These are phyloP conservation scores for Iguana delicatissima DNA, from an alignment of 2,797 vertebrate species.

Conservation along the genomic window DNA sequence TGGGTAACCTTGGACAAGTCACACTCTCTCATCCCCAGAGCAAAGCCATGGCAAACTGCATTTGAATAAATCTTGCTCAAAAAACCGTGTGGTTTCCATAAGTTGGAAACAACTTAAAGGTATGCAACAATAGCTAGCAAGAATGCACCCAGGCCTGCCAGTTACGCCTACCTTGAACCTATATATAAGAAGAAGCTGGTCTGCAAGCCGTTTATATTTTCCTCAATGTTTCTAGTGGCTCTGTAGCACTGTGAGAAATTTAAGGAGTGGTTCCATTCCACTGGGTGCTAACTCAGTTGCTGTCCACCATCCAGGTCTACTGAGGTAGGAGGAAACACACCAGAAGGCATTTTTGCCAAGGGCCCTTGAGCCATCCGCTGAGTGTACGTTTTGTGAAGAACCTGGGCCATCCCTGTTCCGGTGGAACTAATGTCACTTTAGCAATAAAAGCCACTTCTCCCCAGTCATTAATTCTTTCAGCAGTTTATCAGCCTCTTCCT, in stretches of 20 bases:
- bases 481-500: accelerated
- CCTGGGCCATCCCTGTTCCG: not conserved
- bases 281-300: not conserved
- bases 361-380: not conserved
- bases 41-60: too few relatives aligned
- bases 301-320: too few relatives aligned
- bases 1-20: too few relatives aligned
- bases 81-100: too few relatives aligned
- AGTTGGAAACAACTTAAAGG: too few relatives aligned
- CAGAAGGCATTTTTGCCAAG: not conserved
- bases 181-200: not conserved
- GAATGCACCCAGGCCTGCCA: not conserved
- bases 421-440: conserved; percentile 36
- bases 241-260: not conserved
- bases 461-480: conserved; percentile 11
- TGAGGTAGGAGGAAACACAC: too few relatives aligned
- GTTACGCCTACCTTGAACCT: not conserved
- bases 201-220: not conserved
- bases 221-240: not conserved
- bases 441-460: conserved; percentile 21
- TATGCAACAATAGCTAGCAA: too few relatives aligned
- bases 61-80: too few relatives aligned
- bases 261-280: not conserved
- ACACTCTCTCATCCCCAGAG: too few relatives aligned
- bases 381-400: too few relatives aligned